Evolutionary conservation across 2,888 invertebrate genomes (phyloP), one percentile per base, ranked within the genome.

Genomic region (Dioctria rufipes): DNA sequence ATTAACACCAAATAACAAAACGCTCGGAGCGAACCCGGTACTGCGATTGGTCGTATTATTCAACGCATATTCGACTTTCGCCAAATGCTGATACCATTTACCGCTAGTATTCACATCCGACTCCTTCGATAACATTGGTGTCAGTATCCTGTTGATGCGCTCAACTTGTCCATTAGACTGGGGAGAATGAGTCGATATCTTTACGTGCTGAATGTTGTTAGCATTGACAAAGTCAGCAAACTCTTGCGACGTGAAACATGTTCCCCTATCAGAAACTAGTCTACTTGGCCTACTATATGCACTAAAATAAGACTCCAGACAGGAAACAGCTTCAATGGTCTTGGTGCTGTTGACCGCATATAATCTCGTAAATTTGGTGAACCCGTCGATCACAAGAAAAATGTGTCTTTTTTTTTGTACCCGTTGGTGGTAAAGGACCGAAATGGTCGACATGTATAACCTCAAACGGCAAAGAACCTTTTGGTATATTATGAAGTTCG

Each of bases 401-500:
- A 73, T 40, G 39, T 73, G 11, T 54, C 25, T 73, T 73, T 25
- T 54, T 73, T 54, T 39, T 79, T 13, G 3, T 40, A 9, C 42
- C 4, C 5, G 79, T 58, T 11, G 37, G 6, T 4, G 54, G 51
- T 54, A 73, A 39, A 2, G 73, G 73, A 54, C 73, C 73, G 5
- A 11, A 60, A n/a, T 73, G 73, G 39, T 73, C 58, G 0, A 73
- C 2, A 6, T 73, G 73, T 5, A 58, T 6, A 11, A 73, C 65
- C 11, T 78, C 58, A 37, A 86, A 86, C 11, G 85, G 86, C 37
- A 83, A n/a, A 5, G 84, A 81, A 3, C 84, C 85, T 63, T 85
- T 86, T 3, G 80, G 82, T 8, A 86, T 85, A 37, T 80, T 79
- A 63, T 86, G 84, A 11, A 87, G 71, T n/a, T 80, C 81, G 9